Base-by-base conservation (phyloP, 2,888 invertebrate genomes). In the Drosophila pseudotakahashii region DNA sequence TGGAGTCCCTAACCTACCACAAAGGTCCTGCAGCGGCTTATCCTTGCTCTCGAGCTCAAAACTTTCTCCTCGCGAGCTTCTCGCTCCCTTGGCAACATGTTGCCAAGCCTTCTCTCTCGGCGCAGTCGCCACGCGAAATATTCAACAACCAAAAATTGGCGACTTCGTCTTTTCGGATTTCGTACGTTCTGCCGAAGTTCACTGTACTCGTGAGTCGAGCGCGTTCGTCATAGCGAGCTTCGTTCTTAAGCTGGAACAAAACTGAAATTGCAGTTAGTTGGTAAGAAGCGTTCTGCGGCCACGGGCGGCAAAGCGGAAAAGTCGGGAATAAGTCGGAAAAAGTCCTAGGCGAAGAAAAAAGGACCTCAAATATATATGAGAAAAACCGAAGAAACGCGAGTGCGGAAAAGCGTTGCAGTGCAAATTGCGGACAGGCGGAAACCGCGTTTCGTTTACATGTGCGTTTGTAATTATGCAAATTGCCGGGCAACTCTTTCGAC, bases 211-310 rank as follows among this genome's bases (percentile, higher is more conserved):
- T 23, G 23, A n/a, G 26, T 2, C 58, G 66, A 54, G 30, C 30
- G 2, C 2, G 41, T 36, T 73, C 53, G 72, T 34, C 41, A 39
- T 9, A 14, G 14, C 44, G 19, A 50, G 14, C 58, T 66, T 78
- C 82, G 81, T 67, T 89, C 78, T 89, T 87, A 90, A 90, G 89
- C 87, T 89, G 77, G 83, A 87, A 87, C 89, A 90, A 90, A 82
- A 87, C 77, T 79, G 79, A 85, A 89, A 89, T 81, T 77, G 70
- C 76, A 82, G 83, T 76, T 89, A 90, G 91, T 90, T 90, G 90
- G 86, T 86, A 89, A 83, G 79, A 89, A 86, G 83, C 85, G 81
- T 80, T 81, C 90, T 83, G 80, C 79, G 83, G 81, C 78, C 88
- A 88, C 90, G 89, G 90, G 88, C 81, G 81, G 76, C 76, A 75